Percentiles rank a stretch among this genome's conserved stretches.
These are phyloP conservation scores for Chrysodeixis includens DNA, from an alignment of 2,888 invertebrate genomes.

Conservation along the genomic window DNA sequence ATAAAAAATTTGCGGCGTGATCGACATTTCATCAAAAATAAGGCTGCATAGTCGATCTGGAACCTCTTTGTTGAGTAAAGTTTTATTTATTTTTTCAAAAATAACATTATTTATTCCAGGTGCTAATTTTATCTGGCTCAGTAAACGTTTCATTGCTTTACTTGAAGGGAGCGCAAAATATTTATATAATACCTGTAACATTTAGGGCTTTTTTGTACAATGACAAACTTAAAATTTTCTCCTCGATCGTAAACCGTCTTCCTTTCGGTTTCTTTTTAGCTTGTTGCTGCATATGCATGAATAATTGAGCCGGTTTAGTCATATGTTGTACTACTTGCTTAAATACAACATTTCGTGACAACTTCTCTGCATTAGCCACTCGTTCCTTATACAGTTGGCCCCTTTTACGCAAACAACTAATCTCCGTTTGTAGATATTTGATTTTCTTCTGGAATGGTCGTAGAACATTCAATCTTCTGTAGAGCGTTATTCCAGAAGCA, in stretches of 20 bases:
- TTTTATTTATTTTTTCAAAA: slow-evolving; percentile 21
- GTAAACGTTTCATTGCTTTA: background rate
- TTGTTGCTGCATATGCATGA: background rate
- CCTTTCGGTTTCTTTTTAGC: slow-evolving; percentile 9
- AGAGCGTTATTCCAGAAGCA: too few relatives aligned
- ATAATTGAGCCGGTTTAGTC: background rate
- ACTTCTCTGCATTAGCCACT: slow-evolving; percentile 4
- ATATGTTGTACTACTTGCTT: background rate
- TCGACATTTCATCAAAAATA: background rate
- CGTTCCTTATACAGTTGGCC: background rate
- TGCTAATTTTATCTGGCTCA: slow-evolving; percentile 11
- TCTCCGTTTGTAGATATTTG: slow-evolving; percentile 7
- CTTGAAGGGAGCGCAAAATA: background rate
- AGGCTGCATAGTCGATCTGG: background rate
- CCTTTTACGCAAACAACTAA: slow-evolving; percentile 15
- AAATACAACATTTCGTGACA: background rate
- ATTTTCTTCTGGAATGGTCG: background rate
- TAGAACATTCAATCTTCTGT: background rate
- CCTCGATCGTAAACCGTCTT: slow-evolving; percentile 13
- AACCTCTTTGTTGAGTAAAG: slow-evolving; percentile 1
- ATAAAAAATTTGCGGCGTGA: background rate
- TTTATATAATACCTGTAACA: background rate
- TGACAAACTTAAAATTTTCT: slow-evolving; percentile 12
- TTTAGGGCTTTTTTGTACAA: background rate
- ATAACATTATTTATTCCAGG: slow-evolving; percentile 17